A percentile compares a stretch with the other conserved stretches of the same genome.
These are phyloP conservation scores for Vipera latastei DNA, from an alignment of 2,797 vertebrate species.

Conservation along the genomic window DNA sequence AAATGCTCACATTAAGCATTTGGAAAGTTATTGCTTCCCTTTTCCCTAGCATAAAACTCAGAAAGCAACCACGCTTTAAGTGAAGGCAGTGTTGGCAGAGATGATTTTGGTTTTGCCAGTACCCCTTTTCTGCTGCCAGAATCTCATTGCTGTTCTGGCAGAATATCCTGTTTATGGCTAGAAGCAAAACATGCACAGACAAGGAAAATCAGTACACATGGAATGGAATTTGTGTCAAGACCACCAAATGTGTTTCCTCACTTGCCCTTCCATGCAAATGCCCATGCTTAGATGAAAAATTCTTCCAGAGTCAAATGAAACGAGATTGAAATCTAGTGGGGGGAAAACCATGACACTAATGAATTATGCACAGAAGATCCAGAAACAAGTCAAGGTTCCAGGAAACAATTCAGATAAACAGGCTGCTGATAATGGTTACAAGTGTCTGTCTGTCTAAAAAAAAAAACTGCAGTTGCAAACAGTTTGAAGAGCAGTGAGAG, in stretches of 20 bases:
- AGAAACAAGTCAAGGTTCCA: neutral
- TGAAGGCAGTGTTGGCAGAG: neutral
- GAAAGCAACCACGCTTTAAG: neutral
- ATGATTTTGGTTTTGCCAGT: neutral
- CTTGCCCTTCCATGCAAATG: neutral
- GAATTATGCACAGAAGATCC: neutral
- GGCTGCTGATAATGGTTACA: neutral
- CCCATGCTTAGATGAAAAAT: neutral
- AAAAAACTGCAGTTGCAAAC: neutral
- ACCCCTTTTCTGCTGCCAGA: neutral
- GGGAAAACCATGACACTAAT: neutral
- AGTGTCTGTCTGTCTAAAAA: too few species aligned
- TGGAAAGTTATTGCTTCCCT: neutral
- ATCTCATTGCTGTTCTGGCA: neutral
- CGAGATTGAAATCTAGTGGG: neutral
- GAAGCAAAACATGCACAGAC: neutral
- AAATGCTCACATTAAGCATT: neutral
- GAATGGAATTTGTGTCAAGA: neutral
- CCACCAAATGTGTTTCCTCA: neutral
- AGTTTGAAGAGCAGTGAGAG: neutral
- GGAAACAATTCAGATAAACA: neutral
- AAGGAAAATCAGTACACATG: neutral
- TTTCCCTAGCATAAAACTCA: neutral
- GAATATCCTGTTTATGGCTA: neutral
- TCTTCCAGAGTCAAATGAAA: neutral